Evolutionary conservation across 2,113 vertebrate species (phyloP).

Genomic region (Sphaerodactylus townsendi): DNA sequence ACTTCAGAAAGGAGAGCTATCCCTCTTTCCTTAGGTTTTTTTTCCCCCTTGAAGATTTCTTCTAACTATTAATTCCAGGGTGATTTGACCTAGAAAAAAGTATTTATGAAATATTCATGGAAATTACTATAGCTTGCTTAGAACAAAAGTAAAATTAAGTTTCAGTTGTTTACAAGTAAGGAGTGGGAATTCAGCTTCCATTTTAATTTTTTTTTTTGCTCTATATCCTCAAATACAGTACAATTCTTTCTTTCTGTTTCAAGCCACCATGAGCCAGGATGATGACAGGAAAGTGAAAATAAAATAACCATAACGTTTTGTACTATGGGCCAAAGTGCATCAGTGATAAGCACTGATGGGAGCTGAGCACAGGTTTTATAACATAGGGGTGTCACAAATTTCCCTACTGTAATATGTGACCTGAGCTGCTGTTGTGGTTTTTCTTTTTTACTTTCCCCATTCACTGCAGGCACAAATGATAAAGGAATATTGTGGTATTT

Average conservation of each 20-base stretch:
- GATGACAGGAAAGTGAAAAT: neutral
- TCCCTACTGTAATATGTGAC: no score
- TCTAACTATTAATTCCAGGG: neutral
- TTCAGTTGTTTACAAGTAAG: slow-evolving; percentile 2
- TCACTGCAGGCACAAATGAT: no score
- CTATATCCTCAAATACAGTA: neutral
- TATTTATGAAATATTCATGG: neutral
- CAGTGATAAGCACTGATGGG: neutral
- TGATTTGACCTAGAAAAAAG: slow-evolving; percentile 14
- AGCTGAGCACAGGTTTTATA: neutral
- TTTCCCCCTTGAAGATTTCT: neutral
- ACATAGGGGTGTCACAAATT: no score
- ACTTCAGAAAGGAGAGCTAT: neutral
- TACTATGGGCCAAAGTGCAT: neutral
- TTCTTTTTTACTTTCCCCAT: no score
- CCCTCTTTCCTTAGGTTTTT: neutral
- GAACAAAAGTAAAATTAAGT: neutral
- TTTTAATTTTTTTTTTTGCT: neutral
- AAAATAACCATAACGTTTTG: neutral
- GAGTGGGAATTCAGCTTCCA: neutral
- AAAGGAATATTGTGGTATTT: no score
- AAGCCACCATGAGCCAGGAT: neutral
- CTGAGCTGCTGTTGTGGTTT: no score
- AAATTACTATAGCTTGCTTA: neutral
- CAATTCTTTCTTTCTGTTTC: neutral